phyloP scores from a whole-genome alignment of 2,797 vertebrate genomes.

The Phalloptychus januarius region DNA sequence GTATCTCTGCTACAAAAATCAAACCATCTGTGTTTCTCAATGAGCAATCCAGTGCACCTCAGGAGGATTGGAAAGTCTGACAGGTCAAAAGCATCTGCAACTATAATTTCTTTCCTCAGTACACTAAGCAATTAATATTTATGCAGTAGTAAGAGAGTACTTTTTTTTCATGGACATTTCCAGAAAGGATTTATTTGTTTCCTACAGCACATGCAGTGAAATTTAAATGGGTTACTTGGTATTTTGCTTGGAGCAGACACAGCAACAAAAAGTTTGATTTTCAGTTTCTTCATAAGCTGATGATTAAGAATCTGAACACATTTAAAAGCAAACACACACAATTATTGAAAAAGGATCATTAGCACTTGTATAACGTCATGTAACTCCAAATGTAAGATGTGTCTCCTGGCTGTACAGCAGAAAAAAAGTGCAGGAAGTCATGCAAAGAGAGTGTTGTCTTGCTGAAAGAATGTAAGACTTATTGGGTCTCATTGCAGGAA shows the following conservation, averaged over 20 bases:
- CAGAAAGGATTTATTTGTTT: not conserved
- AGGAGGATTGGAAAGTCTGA: slow-evolving; percentile 9
- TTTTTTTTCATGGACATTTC: not conserved
- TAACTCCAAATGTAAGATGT: not conserved
- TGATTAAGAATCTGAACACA: not conserved
- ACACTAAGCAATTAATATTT: not conserved
- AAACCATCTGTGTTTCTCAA: slow-evolving; percentile 24
- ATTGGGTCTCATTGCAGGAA: too few relatives aligned
- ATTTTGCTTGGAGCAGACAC: not conserved
- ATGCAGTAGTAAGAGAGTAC: not conserved
- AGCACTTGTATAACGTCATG: not conserved
- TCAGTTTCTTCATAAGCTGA: not conserved
- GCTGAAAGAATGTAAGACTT: not conserved
- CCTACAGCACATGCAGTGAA: not conserved
- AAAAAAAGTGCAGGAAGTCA: not conserved
- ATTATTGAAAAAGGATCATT: not conserved
- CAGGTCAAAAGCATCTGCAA: not conserved
- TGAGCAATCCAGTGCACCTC: slow-evolving; percentile 6
- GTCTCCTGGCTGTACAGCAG: not conserved
- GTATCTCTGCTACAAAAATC: slow-evolving; percentile 23
- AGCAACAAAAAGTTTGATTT: not conserved
- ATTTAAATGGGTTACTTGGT: not conserved
- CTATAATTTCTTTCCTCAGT: not conserved
- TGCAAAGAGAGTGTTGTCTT: not conserved
- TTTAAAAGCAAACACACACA: not conserved